Percentiles rank a stretch among this genome's conserved stretches.
Conservation (phyloP, 2,113 vertebrate species). For the Urocolius indicus region DNA sequence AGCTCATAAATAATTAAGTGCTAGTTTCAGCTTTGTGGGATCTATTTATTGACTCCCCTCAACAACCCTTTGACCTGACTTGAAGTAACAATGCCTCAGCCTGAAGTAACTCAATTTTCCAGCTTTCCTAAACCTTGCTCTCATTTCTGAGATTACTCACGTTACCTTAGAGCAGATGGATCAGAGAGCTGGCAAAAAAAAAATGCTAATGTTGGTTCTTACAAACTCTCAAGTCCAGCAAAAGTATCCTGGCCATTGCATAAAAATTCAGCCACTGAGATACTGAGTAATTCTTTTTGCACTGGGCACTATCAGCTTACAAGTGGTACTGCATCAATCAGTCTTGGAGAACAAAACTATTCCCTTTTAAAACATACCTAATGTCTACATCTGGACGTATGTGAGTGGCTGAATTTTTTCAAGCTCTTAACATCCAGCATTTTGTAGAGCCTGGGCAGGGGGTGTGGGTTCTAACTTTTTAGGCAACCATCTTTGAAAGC, state of each 20-base stretch:
- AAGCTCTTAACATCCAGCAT: not conserved
- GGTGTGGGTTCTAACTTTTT: not conserved
- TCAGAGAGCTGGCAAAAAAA: not conserved
- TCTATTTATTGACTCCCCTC: not conserved
- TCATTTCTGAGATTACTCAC: not conserved
- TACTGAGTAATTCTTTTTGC: not conserved
- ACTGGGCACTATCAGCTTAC: rapidly evolving
- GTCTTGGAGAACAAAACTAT: not conserved
- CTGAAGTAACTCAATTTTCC: not conserved
- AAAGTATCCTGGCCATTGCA: not conserved
- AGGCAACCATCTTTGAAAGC: not conserved
- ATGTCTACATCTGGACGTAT: not conserved
- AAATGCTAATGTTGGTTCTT: not conserved
- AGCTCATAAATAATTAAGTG: not conserved
- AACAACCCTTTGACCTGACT: not conserved
- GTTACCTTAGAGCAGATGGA: not conserved
- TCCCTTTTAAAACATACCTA: not conserved
- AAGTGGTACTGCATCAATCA: not conserved
- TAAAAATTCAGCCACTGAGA: not conserved
- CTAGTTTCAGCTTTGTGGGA: not conserved
- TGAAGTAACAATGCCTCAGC: not conserved
- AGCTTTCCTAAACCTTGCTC: not conserved
- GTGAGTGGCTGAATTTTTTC: not conserved
- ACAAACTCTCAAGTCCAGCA: not conserved
- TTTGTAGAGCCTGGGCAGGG: not conserved